phyloP scores from a whole-genome alignment of 2,888 invertebrate genomes.

The Heliconius ismenius region DNA sequence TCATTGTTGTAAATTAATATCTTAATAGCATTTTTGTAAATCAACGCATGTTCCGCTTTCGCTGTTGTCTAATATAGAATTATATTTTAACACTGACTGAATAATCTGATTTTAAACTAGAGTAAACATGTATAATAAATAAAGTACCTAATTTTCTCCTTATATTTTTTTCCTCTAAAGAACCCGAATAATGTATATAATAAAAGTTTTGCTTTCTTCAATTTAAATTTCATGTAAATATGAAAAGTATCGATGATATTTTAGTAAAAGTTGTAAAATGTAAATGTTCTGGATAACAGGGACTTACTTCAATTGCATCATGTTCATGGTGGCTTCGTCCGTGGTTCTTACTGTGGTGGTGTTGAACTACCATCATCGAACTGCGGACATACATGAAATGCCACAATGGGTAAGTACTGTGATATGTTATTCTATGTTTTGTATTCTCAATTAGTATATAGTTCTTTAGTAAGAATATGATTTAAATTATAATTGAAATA shows the following conservation, averaged over 20 bases:
- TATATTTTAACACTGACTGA: background rate
- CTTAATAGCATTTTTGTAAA: constrained; percentile 15
- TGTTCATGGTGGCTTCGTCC: constrained; percentile 99
- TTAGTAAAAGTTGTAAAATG: constrained; percentile 26
- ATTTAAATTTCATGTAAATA: constrained; percentile 20
- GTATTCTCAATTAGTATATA: background rate
- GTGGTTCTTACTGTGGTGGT: constrained; percentile 98
- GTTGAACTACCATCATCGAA: constrained; percentile 98
- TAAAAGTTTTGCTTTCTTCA: background rate
- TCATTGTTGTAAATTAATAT: background rate
- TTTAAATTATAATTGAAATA: background rate
- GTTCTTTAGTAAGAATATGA: background rate
- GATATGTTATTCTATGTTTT: background rate
- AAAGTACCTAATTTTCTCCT: constrained; percentile 43
- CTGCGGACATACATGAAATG: constrained; percentile 98
- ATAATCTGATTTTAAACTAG: constrained; percentile 14
- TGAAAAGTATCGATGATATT: background rate
- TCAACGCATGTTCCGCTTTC: constrained; percentile 13
- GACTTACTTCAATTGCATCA: constrained; percentile 99
- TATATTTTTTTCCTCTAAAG: constrained; percentile 17
- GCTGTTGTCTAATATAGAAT: constrained; percentile 27
- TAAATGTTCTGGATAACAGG: constrained; percentile 83
- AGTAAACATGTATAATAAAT: constrained; percentile 32
- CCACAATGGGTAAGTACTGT: constrained; percentile 92
- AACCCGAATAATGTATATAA: background rate